These are phyloP conservation scores for Vimba vimba DNA, from an alignment of 2,113 vertebrate species.

Conservation along the genomic window DNA sequence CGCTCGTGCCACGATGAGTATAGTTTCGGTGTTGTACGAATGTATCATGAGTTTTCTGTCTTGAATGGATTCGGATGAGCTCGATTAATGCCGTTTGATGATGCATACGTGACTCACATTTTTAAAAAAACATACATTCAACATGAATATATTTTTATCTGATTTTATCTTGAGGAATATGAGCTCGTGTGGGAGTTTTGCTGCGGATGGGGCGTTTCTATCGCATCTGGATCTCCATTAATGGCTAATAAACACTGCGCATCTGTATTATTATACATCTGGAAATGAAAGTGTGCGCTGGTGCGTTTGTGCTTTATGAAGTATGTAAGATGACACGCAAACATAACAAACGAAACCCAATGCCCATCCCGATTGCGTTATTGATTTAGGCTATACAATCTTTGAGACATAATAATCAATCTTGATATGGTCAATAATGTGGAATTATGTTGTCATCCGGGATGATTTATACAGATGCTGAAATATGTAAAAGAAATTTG, in stretches of 20 bases:
- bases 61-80: not conserved
- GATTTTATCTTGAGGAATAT: not conserved
- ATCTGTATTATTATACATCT: not conserved
- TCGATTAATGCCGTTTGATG: not conserved
- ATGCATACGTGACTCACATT: too few relatives aligned
- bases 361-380: not conserved
- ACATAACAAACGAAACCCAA: not conserved
- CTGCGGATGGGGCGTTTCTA: not conserved
- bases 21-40: not conserved
- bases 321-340: not conserved
- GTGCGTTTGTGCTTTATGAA: not conserved
- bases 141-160: not conserved
- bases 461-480: not conserved
- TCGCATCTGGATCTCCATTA: not conserved
- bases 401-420: not conserved
- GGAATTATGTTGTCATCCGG: not conserved
- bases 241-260: not conserved
- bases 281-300: not conserved
- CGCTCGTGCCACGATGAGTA: not conserved
- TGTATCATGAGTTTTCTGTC: not conserved
- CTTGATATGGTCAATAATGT: not conserved
- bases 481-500: not conserved
- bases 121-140: not conserved
- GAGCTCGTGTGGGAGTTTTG: conserved; percentile 25
- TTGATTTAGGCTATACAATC: not conserved